These are phyloP conservation scores for Buceros bicornis DNA, from an alignment of 2,797 vertebrate species.

Conservation along the genomic window DNA sequence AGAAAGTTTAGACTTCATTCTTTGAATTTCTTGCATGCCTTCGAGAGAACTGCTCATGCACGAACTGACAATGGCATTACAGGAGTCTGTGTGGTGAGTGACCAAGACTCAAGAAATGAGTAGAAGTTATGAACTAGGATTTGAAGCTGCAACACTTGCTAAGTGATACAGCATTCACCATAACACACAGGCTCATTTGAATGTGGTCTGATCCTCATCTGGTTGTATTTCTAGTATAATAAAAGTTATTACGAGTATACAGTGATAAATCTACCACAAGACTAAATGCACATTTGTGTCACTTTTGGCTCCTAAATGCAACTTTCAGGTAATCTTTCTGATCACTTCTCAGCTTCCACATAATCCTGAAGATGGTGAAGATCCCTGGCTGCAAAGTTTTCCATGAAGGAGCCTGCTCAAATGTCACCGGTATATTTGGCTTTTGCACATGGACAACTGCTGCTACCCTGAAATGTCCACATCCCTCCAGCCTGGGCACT, in stretches of 20 bases:
- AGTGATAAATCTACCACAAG: background rate
- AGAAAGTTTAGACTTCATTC: background rate
- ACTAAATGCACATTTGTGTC: background rate
- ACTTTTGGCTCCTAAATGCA: background rate
- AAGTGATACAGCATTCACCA: background rate
- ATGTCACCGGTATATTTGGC: fast-evolving
- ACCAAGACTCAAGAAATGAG: fast-evolving
- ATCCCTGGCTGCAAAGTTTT: background rate
- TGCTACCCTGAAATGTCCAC: background rate
- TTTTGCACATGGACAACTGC: background rate
- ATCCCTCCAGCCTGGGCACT: background rate
- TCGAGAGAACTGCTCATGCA: fast-evolving
- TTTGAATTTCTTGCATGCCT: background rate
- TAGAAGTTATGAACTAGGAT: background rate
- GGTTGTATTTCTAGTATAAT: background rate
- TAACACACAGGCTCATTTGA: background rate
- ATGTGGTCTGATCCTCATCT: background rate
- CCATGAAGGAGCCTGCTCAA: background rate
- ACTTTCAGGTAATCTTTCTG: background rate
- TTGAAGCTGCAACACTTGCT: background rate
- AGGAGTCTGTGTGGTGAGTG: background rate
- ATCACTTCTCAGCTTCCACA: background rate
- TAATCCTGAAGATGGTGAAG: background rate
- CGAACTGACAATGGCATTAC: background rate
- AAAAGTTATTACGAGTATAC: background rate